Conservation (phyloP, 2,113 vertebrate species). For the Bucco capensis region DNA sequence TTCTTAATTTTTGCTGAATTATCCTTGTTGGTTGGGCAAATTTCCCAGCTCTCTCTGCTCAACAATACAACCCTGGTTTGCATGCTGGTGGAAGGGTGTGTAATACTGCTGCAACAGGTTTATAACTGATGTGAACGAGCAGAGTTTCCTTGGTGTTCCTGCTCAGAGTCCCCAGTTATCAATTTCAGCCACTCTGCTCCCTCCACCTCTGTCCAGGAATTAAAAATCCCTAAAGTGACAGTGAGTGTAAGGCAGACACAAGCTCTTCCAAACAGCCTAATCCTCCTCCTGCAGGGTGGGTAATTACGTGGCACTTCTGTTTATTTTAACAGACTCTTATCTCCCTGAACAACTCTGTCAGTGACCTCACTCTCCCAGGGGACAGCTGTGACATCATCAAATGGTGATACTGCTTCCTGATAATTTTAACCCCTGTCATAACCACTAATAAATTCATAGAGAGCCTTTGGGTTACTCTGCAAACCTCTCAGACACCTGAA, state of each 20-base stretch:
- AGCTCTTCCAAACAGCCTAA: constrained; percentile 49
- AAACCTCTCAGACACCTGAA: rapidly evolving
- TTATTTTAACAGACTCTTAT: constrained; percentile 78
- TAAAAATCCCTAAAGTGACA: background rate
- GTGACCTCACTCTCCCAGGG: constrained; percentile 75
- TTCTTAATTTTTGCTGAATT: background rate
- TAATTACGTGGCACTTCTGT: constrained; percentile 74
- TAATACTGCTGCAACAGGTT: background rate
- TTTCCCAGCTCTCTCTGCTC: background rate
- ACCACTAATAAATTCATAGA: constrained; percentile 16
- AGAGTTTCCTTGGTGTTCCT: background rate
- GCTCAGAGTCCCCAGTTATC: background rate
- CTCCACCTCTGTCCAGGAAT: background rate
- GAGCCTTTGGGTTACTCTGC: background rate
- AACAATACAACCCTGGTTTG: rapidly evolving
- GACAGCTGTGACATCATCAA: constrained; percentile 73
- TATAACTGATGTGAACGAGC: background rate
- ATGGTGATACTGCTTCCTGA: constrained; percentile 58
- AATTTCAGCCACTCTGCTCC: background rate
- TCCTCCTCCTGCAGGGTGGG: constrained; percentile 61
- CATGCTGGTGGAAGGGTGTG: background rate
- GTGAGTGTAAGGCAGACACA: constrained; percentile 36
- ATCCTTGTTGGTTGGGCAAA: background rate
- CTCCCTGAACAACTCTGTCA: constrained; percentile 64
- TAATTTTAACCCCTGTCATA: constrained; percentile 66